Evolutionary conservation across 2,888 invertebrate genomes (phyloP).

Genomic region (Alentia gelatinosa): DNA sequence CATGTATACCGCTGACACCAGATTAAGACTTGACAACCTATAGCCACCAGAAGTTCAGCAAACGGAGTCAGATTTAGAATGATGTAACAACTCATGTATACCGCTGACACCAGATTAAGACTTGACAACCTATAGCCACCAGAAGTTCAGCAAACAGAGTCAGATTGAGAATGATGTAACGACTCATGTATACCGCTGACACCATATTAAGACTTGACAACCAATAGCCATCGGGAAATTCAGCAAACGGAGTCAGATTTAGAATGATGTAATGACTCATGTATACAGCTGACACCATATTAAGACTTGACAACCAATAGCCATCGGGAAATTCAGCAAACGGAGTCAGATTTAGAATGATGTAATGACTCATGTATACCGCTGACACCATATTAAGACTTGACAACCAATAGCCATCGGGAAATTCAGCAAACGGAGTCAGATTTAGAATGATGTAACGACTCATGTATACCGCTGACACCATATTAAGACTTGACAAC

Average conservation of each 20-base stretch:
- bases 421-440: conserved; percentile 67
- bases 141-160: conserved; percentile 68
- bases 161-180: conserved; percentile 59
- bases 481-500: no score
- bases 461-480: conserved; percentile 45
- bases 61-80: conserved; percentile 61
- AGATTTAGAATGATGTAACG: conserved; percentile 59
- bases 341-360: conserved; percentile 62
- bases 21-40: no score
- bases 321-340: conserved; percentile 68
- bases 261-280: conserved; percentile 58
- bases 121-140: no score
- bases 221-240: no score
- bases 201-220: no score
- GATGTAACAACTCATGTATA: conserved; percentile 55
- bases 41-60: conserved; percentile 70
- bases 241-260: conserved; percentile 60
- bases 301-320: no score
- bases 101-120: no score
- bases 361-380: conserved; percentile 50
- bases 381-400: no score
- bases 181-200: conserved; percentile 43
- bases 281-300: conserved; percentile 27
- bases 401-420: no score
- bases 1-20: conserved; percentile 45